These are phyloP conservation scores for Pachycephus smyrnensis DNA, from an alignment of 2,888 invertebrate genomes.

Conservation along the genomic window DNA sequence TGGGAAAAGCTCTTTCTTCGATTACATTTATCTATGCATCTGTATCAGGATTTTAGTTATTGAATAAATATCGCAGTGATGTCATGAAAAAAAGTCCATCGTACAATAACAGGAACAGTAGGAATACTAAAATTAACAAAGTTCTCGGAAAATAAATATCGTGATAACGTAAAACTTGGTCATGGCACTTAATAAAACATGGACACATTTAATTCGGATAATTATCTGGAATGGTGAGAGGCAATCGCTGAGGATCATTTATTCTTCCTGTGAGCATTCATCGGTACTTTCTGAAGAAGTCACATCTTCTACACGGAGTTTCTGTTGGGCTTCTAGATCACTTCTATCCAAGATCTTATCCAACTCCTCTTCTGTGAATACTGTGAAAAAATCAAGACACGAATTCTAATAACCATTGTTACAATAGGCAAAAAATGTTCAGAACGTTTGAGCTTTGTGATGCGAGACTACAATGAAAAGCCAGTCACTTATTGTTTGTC, in stretches of 20 bases:
- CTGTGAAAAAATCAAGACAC: constrained; percentile 39
- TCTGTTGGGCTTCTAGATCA: constrained; percentile 46
- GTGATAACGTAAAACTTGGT: not conserved
- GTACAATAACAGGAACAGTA: not conserved
- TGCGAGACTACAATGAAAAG: not conserved
- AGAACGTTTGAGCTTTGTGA: not conserved
- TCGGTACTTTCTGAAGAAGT: not conserved
- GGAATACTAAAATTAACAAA: not conserved
- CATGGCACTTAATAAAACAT: not conserved
- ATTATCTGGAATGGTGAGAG: not conserved
- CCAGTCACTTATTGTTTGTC: not conserved
- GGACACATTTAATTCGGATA: not conserved
- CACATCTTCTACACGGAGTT: not conserved
- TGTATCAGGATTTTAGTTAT: not conserved
- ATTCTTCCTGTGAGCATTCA: not conserved
- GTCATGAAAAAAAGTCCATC: not conserved
- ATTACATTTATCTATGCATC: not conserved
- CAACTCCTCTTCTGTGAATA: constrained; percentile 67
- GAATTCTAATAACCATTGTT: no score
- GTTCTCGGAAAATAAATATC: not conserved
- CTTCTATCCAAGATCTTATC: constrained; percentile 67
- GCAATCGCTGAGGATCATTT: not conserved
- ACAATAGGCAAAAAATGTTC: no score
- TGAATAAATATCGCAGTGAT: not conserved
- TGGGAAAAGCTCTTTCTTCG: not conserved